Conservation (phyloP, 2,797 vertebrate genomes). For the Ceyx erithaca region DNA sequence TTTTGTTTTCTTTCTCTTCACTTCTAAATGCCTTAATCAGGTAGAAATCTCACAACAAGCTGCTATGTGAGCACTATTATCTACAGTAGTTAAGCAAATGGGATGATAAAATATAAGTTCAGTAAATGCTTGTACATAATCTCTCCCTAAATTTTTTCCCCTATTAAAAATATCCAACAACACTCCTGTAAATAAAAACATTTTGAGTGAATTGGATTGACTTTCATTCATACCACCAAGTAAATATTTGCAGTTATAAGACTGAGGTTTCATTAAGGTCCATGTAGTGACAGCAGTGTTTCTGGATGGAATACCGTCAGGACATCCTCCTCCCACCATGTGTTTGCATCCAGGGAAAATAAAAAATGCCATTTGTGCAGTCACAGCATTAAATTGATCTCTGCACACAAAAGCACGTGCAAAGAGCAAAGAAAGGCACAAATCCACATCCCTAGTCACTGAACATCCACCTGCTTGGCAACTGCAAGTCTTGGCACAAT, state of each 20-base stretch:
- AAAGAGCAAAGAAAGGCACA: constrained; percentile 59
- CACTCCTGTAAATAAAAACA: background rate
- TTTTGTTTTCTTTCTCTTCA: constrained; percentile 16
- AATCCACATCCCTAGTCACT: constrained; percentile 17
- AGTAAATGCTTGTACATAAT: constrained; percentile 39
- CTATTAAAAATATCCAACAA: constrained; percentile 2
- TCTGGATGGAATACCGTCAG: background rate
- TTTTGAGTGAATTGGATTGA: background rate
- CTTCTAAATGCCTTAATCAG: constrained; percentile 1
- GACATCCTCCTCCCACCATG: background rate
- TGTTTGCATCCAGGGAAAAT: background rate
- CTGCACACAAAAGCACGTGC: background rate
- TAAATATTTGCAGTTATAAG: background rate
- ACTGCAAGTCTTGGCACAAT: background rate
- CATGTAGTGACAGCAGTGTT: background rate
- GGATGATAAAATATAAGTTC: constrained; percentile 31
- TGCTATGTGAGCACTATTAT: constrained; percentile 53
- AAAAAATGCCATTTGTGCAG: background rate
- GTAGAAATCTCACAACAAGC: constrained; percentile 65
- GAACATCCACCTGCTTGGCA: background rate
- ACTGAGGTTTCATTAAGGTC: background rate
- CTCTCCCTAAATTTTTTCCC: constrained; percentile 7
- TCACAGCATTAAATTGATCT: constrained; percentile 62
- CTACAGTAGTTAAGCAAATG: constrained; percentile 63
- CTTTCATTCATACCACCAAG: background rate